Conservation (phyloP, 2,888 invertebrate species). For the Rhynchonema sp. region DNA sequence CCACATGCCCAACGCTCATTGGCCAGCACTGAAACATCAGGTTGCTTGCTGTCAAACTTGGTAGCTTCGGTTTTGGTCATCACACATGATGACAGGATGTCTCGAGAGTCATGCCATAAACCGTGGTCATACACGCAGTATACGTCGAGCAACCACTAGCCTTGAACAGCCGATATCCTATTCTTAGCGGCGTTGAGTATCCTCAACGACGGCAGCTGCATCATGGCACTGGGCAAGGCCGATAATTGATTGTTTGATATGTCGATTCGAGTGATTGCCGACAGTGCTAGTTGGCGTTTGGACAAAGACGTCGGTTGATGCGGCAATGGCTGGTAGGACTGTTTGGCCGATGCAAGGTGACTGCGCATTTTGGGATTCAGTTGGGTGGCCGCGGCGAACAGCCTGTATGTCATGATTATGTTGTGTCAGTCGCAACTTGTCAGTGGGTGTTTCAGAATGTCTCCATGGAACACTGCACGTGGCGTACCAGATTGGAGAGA, state of each 20-base stretch:
- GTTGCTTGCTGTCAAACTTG: too few relatives aligned
- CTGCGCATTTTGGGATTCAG: constrained; percentile 49
- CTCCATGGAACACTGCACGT: too few relatives aligned
- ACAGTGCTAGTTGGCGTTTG: constrained; percentile 42
- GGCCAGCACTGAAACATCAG: constrained; percentile 3
- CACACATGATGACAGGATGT: too few relatives aligned
- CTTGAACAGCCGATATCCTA: background rate
- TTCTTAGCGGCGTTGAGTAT: constrained; percentile 46
- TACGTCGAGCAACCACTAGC: background rate
- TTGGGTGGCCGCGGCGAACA: constrained; percentile 46
- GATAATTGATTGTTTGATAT: constrained; percentile 69
- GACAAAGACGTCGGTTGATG: too few relatives aligned
- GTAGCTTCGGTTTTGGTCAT: too few relatives aligned
- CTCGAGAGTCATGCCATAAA: too few relatives aligned
- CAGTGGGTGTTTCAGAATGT: too few relatives aligned
- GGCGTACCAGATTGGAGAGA: too few relatives aligned
- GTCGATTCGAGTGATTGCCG: constrained; percentile 77
- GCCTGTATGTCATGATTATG: background rate
- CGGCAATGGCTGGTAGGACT: too few relatives aligned
- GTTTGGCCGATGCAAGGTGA: too few relatives aligned
- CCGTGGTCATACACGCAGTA: too few relatives aligned
- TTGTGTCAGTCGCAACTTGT: too few relatives aligned
- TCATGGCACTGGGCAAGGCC: constrained; percentile 56
- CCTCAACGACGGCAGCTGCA: constrained; percentile 56
- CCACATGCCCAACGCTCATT: constrained; percentile 10